A percentile compares a stretch with the other conserved stretches of the same genome.
Conservation (phyloP, 2,888 invertebrate species). For the Cataglyphis altisquamis region DNA sequence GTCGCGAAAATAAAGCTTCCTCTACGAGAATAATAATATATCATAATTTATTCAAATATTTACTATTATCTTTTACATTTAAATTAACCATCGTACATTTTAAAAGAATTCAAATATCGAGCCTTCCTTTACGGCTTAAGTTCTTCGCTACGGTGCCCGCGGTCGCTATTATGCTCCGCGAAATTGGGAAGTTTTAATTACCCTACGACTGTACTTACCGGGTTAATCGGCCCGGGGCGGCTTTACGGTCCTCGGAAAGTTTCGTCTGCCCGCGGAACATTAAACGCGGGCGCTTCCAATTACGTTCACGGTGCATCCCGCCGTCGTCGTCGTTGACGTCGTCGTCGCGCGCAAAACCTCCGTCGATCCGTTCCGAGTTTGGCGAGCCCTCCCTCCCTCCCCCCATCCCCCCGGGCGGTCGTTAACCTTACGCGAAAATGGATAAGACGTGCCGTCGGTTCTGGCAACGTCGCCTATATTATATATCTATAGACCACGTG, state of each 20-base stretch:
- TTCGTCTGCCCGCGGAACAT: constrained; percentile 19
- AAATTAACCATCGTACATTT: not conserved
- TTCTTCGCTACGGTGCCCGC: no score
- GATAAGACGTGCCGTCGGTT: constrained; percentile 71
- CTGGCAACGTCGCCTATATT: constrained; percentile 67
- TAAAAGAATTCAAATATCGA: not conserved
- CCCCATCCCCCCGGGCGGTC: constrained; percentile 61
- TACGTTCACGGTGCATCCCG: constrained; percentile 43
- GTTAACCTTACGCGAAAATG: constrained; percentile 80
- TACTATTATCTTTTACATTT: no score
- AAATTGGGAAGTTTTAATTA: constrained; percentile 53
- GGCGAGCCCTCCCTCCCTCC: constrained; percentile 48
- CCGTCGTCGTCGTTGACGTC: not conserved
- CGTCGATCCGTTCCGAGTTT: constrained; percentile 60
- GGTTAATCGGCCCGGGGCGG: constrained; percentile 38
- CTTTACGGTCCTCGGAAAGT: constrained; percentile 49
- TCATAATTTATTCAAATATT: no score
- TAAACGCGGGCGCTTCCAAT: constrained; percentile 65
- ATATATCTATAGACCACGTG: not conserved
- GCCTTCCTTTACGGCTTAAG: not conserved
- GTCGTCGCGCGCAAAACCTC: not conserved
- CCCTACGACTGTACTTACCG: constrained; percentile 22
- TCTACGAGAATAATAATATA: no score
- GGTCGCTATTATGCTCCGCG: not conserved
- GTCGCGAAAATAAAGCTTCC: no score